These are phyloP conservation scores for Colossoma macropomum DNA, from an alignment of 2,113 vertebrate genomes.

Conservation along the genomic window DNA sequence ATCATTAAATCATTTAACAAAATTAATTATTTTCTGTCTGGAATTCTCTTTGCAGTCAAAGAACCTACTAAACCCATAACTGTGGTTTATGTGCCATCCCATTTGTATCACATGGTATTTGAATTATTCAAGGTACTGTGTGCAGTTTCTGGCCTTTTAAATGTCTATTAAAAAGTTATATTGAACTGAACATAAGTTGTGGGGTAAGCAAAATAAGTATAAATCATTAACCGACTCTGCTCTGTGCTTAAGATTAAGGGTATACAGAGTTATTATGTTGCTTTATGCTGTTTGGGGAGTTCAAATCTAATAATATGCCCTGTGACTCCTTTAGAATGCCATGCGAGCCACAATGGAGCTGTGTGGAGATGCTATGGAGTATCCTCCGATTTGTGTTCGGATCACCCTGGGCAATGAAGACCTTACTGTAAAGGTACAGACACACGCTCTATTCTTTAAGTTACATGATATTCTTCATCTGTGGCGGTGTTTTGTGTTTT, in stretches of 20 bases:
- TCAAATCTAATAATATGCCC: not conserved
- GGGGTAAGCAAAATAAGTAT: too few species aligned
- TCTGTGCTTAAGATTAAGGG: too few species aligned
- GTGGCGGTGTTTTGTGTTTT: not conserved
- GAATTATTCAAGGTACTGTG: constrained; percentile 95
- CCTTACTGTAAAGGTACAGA: constrained; percentile 90
- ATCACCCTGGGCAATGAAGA: constrained; percentile 88
- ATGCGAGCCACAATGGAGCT: constrained; percentile 98
- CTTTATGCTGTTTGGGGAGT: not conserved
- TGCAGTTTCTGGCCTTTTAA: not conserved
- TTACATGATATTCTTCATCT: too few species aligned
- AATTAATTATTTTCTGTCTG: not conserved
- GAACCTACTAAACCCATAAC: constrained; percentile 84
- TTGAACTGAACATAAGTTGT: too few species aligned
- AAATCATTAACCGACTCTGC: too few species aligned
- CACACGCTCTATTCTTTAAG: not conserved
- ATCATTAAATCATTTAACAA: not conserved
- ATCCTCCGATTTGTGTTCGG: constrained; percentile 85
- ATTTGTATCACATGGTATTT: constrained; percentile 98
- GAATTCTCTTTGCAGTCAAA: constrained; percentile 79
- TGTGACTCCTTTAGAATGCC: constrained; percentile 84
- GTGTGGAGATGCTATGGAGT: constrained; percentile 83
- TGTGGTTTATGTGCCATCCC: constrained; percentile 96
- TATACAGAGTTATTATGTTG: not conserved
- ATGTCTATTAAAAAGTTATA: not conserved